A percentile compares a stretch with the other conserved stretches of the same genome.
Conservation (phyloP, 2,888 invertebrate species). For the Melitaea athalia region DNA sequence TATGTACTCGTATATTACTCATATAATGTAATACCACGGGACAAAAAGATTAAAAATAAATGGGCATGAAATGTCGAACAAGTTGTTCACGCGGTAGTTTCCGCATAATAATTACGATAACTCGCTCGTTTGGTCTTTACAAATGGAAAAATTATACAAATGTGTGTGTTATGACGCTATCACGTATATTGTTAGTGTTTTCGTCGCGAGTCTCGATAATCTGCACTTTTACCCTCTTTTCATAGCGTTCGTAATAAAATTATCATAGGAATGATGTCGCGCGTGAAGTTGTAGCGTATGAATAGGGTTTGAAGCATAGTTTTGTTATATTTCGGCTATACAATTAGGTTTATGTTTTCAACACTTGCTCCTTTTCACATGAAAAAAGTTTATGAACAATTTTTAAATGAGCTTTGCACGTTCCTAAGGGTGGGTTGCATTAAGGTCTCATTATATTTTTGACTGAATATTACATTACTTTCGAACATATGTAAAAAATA, state of each 20-base stretch:
- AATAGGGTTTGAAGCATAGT: slow-evolving; percentile 4
- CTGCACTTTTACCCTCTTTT: slow-evolving; percentile 74
- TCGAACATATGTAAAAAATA: too few species aligned
- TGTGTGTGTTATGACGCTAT: slow-evolving; percentile 55
- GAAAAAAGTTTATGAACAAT: not conserved
- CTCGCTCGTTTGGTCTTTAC: slow-evolving; percentile 46
- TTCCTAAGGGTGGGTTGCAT: not conserved
- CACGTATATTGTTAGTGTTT: slow-evolving; percentile 54
- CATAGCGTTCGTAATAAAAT: slow-evolving; percentile 65
- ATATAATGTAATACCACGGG: not conserved
- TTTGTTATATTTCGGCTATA: slow-evolving; percentile 3
- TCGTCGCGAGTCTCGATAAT: slow-evolving; percentile 55
- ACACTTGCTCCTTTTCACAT: not conserved
- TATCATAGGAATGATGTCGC: slow-evolving; percentile 65
- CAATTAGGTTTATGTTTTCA: not conserved
- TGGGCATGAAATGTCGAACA: slow-evolving; percentile 38
- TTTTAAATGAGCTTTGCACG: not conserved
- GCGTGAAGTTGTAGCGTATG: slow-evolving; percentile 42
- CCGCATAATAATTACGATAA: slow-evolving; percentile 36
- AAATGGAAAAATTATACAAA: slow-evolving; percentile 72
- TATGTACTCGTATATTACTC: too few species aligned
- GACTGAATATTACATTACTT: not conserved
- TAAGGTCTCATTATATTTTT: not conserved
- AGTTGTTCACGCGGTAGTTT: slow-evolving; percentile 39
- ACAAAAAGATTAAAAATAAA: slow-evolving; percentile 24